Percentiles rank a stretch among this genome's conserved stretches.
Conservation (phyloP, 2,888 invertebrate species). For the Rhopalosiphum nymphaeae region DNA sequence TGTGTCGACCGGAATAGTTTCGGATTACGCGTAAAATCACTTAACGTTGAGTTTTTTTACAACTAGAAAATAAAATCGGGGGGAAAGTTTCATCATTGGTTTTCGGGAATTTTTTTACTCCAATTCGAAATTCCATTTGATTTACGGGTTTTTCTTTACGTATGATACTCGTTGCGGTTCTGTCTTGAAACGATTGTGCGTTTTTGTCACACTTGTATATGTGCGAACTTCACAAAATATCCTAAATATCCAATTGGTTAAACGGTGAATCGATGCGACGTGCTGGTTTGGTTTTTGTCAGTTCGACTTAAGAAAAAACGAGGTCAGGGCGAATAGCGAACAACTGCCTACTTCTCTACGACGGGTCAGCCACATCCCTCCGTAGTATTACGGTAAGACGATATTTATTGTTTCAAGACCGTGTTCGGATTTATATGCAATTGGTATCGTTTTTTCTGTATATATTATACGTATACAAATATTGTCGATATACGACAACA, state of each 20-base stretch:
- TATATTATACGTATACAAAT: not conserved
- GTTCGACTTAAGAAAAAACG: not conserved
- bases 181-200: not conserved
- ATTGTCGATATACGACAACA: conserved; percentile 10
- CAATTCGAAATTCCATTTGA: not conserved
- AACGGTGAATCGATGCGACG: not conserved
- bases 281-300: not conserved
- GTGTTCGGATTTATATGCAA: conserved; percentile 37
- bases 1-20: conserved; percentile 22
- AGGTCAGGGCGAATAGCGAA: not conserved
- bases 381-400: not conserved
- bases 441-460: conserved; percentile 48
- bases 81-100: not conserved
- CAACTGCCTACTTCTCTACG: not conserved
- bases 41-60: conserved; percentile 44
- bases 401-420: not conserved
- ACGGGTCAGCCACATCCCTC: not conserved
- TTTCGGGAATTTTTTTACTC: conserved; percentile 22
- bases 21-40: conserved; percentile 57
- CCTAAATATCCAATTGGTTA: not conserved
- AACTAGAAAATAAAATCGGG: not conserved
- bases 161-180: not conserved
- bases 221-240: not conserved
- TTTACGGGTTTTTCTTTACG: not conserved
- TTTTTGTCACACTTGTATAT: not conserved